Evolutionary conservation across 2,888 invertebrate species (phyloP).

Genomic region (Cabera pusaria): DNA sequence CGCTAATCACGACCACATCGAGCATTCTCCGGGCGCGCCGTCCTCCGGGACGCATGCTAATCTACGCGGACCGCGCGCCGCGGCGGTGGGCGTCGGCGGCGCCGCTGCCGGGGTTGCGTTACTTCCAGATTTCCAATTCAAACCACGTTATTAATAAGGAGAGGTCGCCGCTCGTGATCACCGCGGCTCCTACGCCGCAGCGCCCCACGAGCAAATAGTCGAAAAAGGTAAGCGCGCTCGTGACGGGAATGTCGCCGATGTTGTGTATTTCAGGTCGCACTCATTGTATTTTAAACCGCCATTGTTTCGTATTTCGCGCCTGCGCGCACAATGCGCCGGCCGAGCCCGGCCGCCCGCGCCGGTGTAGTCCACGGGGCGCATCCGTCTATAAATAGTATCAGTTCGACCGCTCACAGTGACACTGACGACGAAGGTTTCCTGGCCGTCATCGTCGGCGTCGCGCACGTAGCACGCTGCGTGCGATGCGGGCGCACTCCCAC

Average conservation of each 20-base stretch:
- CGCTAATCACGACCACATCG: conserved; percentile 66
- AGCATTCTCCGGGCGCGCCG: conserved; percentile 46
- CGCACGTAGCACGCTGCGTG: conserved; percentile 33
- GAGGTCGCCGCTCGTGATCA: conserved; percentile 48
- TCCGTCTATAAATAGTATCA: conserved; percentile 44
- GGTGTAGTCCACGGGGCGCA: conserved; percentile 38
- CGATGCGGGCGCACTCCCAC: conserved; percentile 52
- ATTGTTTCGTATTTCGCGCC: conserved; percentile 79
- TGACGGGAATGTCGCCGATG: conserved; percentile 76
- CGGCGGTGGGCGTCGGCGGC: conserved; percentile 28
- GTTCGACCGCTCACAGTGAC: conserved; percentile 9
- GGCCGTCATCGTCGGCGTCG: neutral
- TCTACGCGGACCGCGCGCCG: conserved; percentile 14
- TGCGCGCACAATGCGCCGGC: conserved; percentile 52
- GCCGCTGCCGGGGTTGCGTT: conserved; percentile 29
- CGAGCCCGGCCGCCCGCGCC: conserved; percentile 37
- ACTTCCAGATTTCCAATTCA: conserved; percentile 59
- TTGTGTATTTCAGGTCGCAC: conserved; percentile 71
- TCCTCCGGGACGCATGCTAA: conserved; percentile 48
- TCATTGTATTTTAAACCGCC: conserved; percentile 80
- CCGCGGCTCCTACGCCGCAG: too few species aligned
- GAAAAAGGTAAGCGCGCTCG: conserved; percentile 76
- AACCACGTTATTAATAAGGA: conserved; percentile 76
- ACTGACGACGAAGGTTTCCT: neutral
- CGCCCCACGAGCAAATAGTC: conserved; percentile 65